A percentile compares a stretch with the other conserved stretches of the same genome.
phyloP scores from a whole-genome alignment of 1,140 invertebrate species.

The Cherax destructor region DNA sequence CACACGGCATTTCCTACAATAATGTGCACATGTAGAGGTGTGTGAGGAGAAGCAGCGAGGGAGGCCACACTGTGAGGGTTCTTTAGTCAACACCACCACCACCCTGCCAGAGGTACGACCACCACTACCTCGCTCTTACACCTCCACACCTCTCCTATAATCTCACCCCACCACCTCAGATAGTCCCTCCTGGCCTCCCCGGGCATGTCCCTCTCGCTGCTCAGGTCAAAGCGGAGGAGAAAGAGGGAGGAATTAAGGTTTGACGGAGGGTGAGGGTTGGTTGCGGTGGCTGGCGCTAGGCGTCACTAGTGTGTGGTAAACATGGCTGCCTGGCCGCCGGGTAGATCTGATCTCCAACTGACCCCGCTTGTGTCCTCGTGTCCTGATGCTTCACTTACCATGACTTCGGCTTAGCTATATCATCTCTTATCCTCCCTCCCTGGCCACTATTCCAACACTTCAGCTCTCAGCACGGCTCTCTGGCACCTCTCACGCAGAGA shows the following conservation, averaged over 20 bases:
- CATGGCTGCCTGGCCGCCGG: conserved; percentile 64
- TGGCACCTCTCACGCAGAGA: not conserved
- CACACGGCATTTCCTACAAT: conserved; percentile 68
- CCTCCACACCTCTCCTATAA: not conserved
- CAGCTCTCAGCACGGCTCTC: not conserved
- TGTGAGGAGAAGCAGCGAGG: conserved; percentile 45
- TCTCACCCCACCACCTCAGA: conserved; percentile 14
- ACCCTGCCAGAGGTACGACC: conserved; percentile 61
- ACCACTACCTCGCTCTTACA: conserved; percentile 12
- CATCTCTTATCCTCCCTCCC: conserved; percentile 28
- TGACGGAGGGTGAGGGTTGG: conserved; percentile 22
- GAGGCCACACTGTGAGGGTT: conserved; percentile 34
- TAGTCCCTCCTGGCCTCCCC: not conserved
- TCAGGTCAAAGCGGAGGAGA: not conserved
- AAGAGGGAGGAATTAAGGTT: conserved; percentile 23
- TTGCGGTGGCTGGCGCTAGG: conserved; percentile 63
- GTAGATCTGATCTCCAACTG: conserved; percentile 69
- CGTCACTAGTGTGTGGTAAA: conserved; percentile 58
- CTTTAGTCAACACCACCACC: conserved; percentile 55
- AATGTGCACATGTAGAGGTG: conserved; percentile 60
- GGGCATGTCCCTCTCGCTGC: not conserved
- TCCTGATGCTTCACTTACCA: conserved; percentile 53
- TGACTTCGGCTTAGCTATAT: conserved; percentile 58
- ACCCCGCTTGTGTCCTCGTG: conserved; percentile 67
- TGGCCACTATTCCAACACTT: not conserved